phyloP scores from a whole-genome alignment of 2,888 invertebrate species.

The Drosophila paramelanica region DNA sequence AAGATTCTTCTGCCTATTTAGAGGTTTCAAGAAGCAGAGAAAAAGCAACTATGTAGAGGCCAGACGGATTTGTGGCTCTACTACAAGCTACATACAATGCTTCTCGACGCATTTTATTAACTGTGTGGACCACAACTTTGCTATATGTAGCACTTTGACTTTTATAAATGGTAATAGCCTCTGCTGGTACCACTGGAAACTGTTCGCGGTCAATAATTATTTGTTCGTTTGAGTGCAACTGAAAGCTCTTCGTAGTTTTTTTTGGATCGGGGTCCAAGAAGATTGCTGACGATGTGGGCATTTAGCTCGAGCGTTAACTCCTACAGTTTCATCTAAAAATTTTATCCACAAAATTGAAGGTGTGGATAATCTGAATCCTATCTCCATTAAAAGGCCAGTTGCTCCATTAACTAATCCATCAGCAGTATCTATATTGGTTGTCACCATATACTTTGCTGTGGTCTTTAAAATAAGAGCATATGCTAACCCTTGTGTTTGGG shows the following conservation, averaged over 20 bases:
- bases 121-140: neutral
- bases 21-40: too few relatives aligned
- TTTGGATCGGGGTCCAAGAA: neutral
- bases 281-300: neutral
- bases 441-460: neutral
- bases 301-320: neutral
- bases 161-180: neutral
- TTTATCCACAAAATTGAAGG: neutral
- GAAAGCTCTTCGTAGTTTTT: neutral
- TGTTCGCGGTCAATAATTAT: neutral
- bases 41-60: neutral
- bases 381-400: neutral
- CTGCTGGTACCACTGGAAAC: neutral
- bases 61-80: neutral
- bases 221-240: neutral
- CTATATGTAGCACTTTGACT: neutral
- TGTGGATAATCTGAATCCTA: neutral
- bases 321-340: neutral
- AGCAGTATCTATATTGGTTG: neutral
- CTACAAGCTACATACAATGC: conserved; percentile 1
- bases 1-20: neutral
- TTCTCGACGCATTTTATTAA: neutral
- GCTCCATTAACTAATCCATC: neutral
- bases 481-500: too few relatives aligned
- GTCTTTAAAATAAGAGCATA: neutral